Evolutionary conservation across 2,888 invertebrate species (phyloP).

Genomic region (Gasteruption jaculator): DNA sequence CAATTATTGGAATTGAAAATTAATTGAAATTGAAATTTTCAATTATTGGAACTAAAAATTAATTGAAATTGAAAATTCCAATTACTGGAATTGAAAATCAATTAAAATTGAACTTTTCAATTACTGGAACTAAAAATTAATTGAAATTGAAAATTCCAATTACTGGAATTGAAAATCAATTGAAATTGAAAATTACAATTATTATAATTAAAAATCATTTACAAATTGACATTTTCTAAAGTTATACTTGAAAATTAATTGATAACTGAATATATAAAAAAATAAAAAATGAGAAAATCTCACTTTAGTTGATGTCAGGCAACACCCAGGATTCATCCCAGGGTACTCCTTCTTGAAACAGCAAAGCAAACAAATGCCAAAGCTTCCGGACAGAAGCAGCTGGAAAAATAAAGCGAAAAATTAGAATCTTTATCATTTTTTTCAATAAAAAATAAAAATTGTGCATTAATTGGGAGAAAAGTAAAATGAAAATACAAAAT

Average conservation of each 20-base stretch:
- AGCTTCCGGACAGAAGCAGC: constrained; percentile 43
- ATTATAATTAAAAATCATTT: not conserved
- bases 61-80: too few relatives aligned
- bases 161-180: too few relatives aligned
- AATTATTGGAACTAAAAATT: too few relatives aligned
- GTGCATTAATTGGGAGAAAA: too few relatives aligned
- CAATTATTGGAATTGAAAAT: too few relatives aligned
- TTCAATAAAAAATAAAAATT: not conserved
- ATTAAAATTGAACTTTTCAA: too few relatives aligned
- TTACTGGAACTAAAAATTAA: too few relatives aligned
- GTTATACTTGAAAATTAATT: not conserved
- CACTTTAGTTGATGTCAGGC: constrained; percentile 39
- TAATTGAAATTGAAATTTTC: too few relatives aligned
- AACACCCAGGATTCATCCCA: constrained; percentile 39
- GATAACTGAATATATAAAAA: not conserved
- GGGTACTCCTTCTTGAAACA: constrained; percentile 44
- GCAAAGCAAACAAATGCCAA: constrained; percentile 41
- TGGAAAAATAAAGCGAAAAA: constrained; percentile 17
- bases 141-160: too few relatives aligned
- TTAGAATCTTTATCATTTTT: not conserved
- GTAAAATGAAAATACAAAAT: too few relatives aligned
- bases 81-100: too few relatives aligned
- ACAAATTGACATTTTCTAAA: not conserved
- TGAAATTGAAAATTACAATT: not conserved
- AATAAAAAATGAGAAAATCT: not conserved